phyloP scores from a whole-genome alignment of 2,113 vertebrate genomes.

The Peromyscus leucopus region DNA sequence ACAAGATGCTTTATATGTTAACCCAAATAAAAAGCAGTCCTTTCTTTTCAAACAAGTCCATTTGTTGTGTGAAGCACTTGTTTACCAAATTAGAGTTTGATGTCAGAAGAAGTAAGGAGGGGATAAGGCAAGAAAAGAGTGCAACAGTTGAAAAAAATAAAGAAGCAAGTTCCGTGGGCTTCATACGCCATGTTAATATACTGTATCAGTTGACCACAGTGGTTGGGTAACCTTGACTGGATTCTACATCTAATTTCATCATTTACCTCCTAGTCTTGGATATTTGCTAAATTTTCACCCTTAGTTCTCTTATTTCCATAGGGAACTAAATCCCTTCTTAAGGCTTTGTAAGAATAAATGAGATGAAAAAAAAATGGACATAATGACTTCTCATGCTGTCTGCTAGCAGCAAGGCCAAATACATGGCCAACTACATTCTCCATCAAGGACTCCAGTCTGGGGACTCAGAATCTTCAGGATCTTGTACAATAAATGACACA shows the following conservation, averaged over 20 bases:
- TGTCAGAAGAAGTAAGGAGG: background rate
- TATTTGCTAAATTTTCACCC: background rate
- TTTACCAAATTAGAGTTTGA: background rate
- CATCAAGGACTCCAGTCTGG: background rate
- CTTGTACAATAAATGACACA: background rate
- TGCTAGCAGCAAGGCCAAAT: too few species aligned
- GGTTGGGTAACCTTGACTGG: background rate
- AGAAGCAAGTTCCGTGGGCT: background rate
- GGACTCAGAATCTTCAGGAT: background rate
- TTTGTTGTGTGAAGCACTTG: background rate
- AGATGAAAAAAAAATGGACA: background rate
- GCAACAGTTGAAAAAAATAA: background rate
- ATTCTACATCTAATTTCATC: background rate
- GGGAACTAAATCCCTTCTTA: background rate
- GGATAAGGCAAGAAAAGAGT: too few species aligned
- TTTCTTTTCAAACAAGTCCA: background rate
- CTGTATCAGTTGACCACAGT: background rate
- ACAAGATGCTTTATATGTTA: too few species aligned
- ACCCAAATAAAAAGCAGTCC: background rate
- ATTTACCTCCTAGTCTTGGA: background rate
- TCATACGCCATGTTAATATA: fast-evolving
- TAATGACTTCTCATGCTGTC: background rate
- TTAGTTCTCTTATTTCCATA: background rate
- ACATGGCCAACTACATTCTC: background rate
- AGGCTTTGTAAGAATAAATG: background rate